Evolutionary conservation across 1,140 invertebrate genomes (phyloP).

Genomic region (Alviniconcha marisindica): DNA sequence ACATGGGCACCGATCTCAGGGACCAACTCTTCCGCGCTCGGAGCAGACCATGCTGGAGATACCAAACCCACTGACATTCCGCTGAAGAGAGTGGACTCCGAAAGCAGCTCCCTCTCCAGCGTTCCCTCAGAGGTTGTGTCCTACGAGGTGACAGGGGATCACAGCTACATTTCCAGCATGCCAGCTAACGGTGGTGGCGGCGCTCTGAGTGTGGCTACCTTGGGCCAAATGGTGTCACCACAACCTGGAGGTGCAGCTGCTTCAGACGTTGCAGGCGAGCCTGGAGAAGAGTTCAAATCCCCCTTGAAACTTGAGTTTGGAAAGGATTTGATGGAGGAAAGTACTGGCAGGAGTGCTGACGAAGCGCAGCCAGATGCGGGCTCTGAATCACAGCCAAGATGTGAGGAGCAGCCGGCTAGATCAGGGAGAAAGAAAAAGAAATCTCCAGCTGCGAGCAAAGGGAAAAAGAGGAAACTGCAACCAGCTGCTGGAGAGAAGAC

Average conservation of each 20-base stretch:
- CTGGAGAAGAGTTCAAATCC: neutral
- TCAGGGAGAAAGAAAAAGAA: neutral
- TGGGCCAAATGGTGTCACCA: no score
- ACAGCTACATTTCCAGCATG: neutral
- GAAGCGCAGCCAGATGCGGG: neutral
- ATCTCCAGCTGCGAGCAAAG: neutral
- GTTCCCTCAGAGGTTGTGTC: neutral
- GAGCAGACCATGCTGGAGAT: neutral
- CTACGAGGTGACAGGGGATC: neutral
- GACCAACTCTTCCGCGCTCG: neutral
- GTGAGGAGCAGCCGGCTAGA: no score
- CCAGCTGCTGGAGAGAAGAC: no score
- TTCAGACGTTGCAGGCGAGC: neutral
- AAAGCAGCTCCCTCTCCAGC: neutral
- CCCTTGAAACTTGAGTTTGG: neutral
- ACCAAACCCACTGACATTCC: neutral
- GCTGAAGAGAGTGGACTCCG: slow-evolving; percentile 4
- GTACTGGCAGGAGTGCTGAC: neutral
- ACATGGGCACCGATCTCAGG: neutral
- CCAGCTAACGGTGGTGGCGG: neutral
- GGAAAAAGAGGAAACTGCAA: no score
- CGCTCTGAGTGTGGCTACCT: neutral
- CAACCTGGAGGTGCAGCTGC: neutral
- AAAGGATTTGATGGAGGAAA: no score
- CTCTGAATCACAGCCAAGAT: neutral